Base-by-base conservation (phyloP, 1,140 invertebrate species). In the Dinothrombium tinctorium region DNA sequence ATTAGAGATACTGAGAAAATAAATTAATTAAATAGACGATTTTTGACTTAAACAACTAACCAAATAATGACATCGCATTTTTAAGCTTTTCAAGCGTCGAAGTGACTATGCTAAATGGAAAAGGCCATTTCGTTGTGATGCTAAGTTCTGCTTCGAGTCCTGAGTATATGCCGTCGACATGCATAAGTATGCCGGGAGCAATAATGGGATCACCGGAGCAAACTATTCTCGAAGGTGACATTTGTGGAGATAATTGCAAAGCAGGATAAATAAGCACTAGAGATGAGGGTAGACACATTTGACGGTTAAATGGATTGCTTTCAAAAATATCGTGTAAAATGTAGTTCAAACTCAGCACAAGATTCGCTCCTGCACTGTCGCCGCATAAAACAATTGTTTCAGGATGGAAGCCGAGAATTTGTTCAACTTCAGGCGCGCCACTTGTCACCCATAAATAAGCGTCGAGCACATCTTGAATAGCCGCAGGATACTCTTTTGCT, bases 311-410 rank as follows among this genome's bases (percentile, higher is more conserved):
- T 35, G 21, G 24, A 6, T 8, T n/a, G 8, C 15, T 12, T 38
- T 38, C 11, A 12, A 15, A 14, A 25, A 38, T 25, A 25, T 38
- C 24, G n/a, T 12, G 12, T 8, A 38, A 12, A 38, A 38, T 15
- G n/a, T 9, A 8, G 4, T 14, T n/a, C 12, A 38, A 9, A 14
- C 12, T 38, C 14, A 26, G 17, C 5, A 76, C 68, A 9, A 99
- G 64, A 62, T 95, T 92, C 0, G 76, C 90, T 3, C 92, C 92
- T 1, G 90, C 92, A 26, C 86, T 94, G 58, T 98, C 92, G 1
- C 68, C 68, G 46, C 59, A 61, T 37, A 68, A 44, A 37, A 57
- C 56, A 11, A 69, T 59, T 26, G 50, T 42, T 28, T 35, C 22
- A 4, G 37, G 42, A 8, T 21, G 33, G 33, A 43, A 43, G 11